Conservation (phyloP, 2,797 vertebrate species). For the Anabacerthia variegaticeps region DNA sequence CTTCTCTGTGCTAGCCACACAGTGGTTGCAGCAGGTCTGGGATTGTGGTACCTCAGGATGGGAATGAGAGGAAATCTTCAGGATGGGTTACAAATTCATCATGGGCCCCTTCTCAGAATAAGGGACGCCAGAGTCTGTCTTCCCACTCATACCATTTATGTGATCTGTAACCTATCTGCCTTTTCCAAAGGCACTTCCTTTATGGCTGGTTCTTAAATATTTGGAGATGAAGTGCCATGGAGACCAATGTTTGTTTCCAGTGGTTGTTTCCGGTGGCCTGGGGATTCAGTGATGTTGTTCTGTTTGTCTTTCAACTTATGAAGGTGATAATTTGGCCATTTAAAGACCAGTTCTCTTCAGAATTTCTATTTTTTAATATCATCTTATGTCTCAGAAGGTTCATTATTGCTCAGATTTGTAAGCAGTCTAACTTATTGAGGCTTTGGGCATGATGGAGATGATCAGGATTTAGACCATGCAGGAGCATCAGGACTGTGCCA, state of each 20-base stretch:
- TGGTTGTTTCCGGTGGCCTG: background rate
- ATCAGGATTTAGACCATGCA: background rate
- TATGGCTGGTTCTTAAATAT: background rate
- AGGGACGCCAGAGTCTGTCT: background rate
- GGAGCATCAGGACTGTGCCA: background rate
- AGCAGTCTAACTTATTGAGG: background rate
- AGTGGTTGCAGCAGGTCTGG: background rate
- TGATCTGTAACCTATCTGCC: background rate
- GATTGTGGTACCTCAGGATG: background rate
- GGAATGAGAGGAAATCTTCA: background rate
- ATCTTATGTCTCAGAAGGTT: background rate
- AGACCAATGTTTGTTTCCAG: background rate
- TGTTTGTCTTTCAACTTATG: background rate
- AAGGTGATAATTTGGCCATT: background rate
- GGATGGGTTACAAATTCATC: background rate
- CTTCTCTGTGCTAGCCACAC: background rate
- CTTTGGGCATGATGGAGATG: background rate
- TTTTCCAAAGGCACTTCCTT: background rate
- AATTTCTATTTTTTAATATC: background rate
- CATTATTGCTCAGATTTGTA: background rate
- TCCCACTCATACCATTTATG: accelerated
- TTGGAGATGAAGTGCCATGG: background rate
- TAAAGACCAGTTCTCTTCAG: background rate
- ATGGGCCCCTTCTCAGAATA: background rate
- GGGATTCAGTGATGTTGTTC: background rate